Base-by-base conservation (phyloP, 1,140 invertebrate genomes). In the Myzus persicae region DNA sequence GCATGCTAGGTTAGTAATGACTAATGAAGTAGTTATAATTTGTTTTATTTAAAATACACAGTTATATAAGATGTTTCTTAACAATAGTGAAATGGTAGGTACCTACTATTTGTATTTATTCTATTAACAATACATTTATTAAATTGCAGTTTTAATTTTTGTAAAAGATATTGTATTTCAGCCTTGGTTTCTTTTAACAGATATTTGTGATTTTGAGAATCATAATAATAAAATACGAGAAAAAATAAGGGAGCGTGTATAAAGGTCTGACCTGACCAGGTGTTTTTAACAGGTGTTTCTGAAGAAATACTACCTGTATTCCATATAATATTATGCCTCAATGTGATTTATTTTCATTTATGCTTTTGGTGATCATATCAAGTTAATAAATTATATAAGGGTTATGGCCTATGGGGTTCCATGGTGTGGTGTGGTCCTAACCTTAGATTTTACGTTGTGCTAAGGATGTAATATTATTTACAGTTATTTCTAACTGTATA, bases 251-350 rank as follows among this genome's bases (percentile, higher is more conserved):
- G 8, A 31, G 59, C 36, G 59, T 9, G 6, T 76, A 84, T 84
- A 42, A 46, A 87, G 84, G 40, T 87, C 48, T n/a, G n/a, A 24
- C 85, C 42, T 48, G 24, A 48, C 85, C 85, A 48, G 42, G 44
- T 88, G 85, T 87, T 87, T 6, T 46, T 44, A 87, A 46, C 85
- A 46, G 44, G 85, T 87, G 85, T 48, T 88, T 88, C 11, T 44
- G 14, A 40, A 82, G n/a, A 42, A 87, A 44, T 87, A 87, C n/a
- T 88, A n/a, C n/a, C 85, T 88, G 26, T 46, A 85, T 26, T 26
- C 18, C 8, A 40, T 46, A 1, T 48, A 88, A 9, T 48, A 88
- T 46, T 36, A 31, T 87, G 0, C 7, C 42, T 88, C 44, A 14
- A 48, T 36, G 8, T 20, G 5, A n/a, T 48, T 36, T 46, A 24